Evolutionary conservation across 2,888 invertebrate species (phyloP).

Genomic region (Hartigia nigra): DNA sequence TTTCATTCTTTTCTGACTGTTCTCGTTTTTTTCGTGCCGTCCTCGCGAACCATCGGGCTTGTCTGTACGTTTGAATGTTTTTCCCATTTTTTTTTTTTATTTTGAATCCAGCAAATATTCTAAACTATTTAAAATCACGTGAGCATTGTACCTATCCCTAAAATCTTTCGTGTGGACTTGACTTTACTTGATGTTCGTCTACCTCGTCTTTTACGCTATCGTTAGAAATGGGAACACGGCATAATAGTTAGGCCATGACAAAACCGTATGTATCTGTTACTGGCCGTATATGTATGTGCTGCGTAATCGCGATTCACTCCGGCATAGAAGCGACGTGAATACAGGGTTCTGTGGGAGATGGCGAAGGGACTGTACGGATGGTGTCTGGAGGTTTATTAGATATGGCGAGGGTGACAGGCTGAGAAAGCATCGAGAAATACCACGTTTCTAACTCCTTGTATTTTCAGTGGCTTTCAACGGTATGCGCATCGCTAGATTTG

Average conservation of each 20-base stretch:
- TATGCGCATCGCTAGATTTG: background rate
- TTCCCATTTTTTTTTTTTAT: background rate
- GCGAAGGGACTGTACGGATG: background rate
- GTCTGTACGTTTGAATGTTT: background rate
- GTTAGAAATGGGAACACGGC: constrained; percentile 42
- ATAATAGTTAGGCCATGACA: constrained; percentile 48
- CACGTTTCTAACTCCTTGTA: background rate
- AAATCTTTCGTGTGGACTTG: background rate
- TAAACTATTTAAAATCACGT: background rate
- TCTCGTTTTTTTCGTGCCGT: background rate
- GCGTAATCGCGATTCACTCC: constrained; percentile 30
- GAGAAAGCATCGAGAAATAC: background rate
- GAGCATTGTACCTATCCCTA: background rate
- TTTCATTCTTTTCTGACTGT: background rate
- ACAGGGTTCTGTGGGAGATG: background rate
- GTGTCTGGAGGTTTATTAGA: background rate
- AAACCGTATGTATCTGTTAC: constrained; percentile 25
- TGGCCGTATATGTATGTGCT: constrained; percentile 2
- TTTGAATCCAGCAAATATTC: background rate
- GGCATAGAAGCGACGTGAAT: background rate
- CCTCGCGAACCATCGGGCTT: background rate
- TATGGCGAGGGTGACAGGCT: background rate
- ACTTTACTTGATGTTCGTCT: constrained; percentile 14
- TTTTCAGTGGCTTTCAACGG: background rate
- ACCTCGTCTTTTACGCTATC: constrained; percentile 25